Evolutionary conservation across 2,797 vertebrate genomes (phyloP).

Genomic region (Vultur gryphus): DNA sequence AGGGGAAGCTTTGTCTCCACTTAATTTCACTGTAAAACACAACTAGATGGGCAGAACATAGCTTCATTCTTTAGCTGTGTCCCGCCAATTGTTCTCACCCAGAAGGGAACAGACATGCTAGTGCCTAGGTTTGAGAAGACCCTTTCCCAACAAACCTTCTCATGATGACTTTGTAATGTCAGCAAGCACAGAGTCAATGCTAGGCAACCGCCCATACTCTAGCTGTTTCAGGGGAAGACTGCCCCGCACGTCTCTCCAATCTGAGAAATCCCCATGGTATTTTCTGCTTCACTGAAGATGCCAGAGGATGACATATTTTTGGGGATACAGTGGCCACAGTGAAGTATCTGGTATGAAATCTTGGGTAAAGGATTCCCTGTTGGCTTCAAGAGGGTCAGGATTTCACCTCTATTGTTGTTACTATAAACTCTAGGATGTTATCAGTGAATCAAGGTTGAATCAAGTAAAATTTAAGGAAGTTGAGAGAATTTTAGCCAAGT

Average conservation of each 20-base stretch:
- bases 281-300: neutral
- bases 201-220: neutral
- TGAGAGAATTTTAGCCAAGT: neutral
- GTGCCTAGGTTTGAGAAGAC: neutral
- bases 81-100: neutral
- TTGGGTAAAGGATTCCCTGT: neutral
- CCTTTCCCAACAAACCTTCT: neutral
- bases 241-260: neutral
- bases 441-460: neutral
- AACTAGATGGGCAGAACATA: neutral
- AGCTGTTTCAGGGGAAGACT: neutral
- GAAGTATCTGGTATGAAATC: neutral
- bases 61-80: neutral
- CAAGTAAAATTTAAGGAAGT: neutral
- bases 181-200: neutral
- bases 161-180: neutral
- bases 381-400: neutral
- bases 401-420: neutral
- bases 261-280: neutral
- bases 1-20: neutral
- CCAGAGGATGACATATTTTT: neutral
- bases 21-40: neutral
- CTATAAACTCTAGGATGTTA: neutral
- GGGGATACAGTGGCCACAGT: neutral
- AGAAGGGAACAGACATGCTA: neutral